These are phyloP conservation scores for Mormyrus proboscirostris DNA, from an alignment of 2,797 vertebrate genomes.

Conservation along the genomic window DNA sequence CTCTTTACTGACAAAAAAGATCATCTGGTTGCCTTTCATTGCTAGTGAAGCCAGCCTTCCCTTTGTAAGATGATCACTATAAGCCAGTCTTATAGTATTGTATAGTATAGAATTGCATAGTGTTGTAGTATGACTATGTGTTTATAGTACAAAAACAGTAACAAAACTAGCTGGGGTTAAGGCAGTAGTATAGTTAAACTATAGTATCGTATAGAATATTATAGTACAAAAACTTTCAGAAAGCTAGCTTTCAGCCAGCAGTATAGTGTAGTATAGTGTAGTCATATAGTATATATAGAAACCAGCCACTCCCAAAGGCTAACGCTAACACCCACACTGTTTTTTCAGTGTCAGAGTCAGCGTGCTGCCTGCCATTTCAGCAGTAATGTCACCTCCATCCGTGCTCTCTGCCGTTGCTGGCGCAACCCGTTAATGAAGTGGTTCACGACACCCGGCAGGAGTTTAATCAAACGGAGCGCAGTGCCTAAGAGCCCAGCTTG, in stretches of 20 bases:
- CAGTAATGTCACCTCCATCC: not conserved
- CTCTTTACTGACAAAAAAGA: not conserved
- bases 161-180: not conserved
- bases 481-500: not conserved
- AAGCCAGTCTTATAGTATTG: not conserved
- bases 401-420: not conserved
- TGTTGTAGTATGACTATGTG: not conserved
- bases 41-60: not conserved
- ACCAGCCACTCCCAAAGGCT: not conserved
- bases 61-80: not conserved
- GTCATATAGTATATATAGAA: not conserved
- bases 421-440: not conserved
- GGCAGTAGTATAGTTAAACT: not conserved
- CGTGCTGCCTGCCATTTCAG: not conserved
- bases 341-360: not conserved
- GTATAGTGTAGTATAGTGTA: not conserved
- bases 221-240: not conserved
- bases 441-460: not conserved
- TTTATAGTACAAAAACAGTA: not conserved
- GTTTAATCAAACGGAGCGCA: not conserved
- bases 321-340: not conserved
- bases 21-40: not conserved
- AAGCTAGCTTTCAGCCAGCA: not conserved
- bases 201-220: not conserved
- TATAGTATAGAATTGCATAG: not conserved